phyloP scores from a whole-genome alignment of 2,113 vertebrate genomes.

The Porphyrio hochstetteri region DNA sequence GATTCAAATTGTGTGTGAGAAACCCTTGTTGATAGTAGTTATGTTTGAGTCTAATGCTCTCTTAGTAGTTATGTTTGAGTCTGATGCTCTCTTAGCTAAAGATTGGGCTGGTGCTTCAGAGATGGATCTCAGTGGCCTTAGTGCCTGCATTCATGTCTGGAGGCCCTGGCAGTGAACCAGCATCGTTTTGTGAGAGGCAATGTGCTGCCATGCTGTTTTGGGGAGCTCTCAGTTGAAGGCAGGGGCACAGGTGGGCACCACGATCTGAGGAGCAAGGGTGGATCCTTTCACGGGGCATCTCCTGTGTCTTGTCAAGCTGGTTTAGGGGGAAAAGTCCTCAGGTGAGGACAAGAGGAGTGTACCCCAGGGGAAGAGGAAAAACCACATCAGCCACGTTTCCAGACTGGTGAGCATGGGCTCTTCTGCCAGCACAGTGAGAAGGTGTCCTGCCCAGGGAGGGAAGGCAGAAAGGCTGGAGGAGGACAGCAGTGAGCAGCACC shows the following conservation, averaged over 20 bases:
- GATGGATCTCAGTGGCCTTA: not conserved
- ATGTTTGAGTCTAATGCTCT: not conserved
- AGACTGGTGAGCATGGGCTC: not conserved
- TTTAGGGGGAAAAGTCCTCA: not conserved
- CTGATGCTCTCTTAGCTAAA: not conserved
- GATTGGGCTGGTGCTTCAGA: not conserved
- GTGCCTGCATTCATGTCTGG: not conserved
- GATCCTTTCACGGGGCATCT: not conserved
- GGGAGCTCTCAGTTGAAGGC: not conserved
- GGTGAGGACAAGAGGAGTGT: not conserved
- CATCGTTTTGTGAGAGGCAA: not conserved
- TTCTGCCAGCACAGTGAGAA: not conserved
- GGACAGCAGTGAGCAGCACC: not conserved
- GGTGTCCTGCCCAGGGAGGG: not conserved
- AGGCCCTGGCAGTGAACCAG: not conserved
- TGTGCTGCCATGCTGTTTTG: accelerated
- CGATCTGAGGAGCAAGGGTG: not conserved
- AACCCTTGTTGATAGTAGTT: not conserved
- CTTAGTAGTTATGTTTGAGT: not conserved
- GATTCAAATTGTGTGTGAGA: not conserved
- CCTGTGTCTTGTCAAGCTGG: not conserved
- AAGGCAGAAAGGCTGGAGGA: not conserved
- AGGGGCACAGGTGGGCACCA: not conserved
- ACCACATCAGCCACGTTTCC: not conserved
- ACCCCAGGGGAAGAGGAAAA: not conserved